phyloP scores from a whole-genome alignment of 2,113 vertebrate species.

The Calidris pygmaea region DNA sequence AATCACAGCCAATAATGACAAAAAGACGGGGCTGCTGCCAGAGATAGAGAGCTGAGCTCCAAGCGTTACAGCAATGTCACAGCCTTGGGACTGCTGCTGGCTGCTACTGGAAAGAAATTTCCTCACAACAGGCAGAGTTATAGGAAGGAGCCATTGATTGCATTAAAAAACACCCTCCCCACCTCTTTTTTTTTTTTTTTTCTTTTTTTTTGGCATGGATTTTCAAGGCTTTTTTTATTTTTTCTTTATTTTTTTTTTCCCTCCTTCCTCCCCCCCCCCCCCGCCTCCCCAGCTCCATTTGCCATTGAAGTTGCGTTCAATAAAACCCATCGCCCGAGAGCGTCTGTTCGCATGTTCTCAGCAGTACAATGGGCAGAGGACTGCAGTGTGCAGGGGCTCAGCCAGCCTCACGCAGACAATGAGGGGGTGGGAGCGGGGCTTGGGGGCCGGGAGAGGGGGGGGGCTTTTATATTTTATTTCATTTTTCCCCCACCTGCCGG shows the following conservation, averaged over 20 bases:
- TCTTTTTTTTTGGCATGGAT: conserved; percentile 33
- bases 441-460: not conserved
- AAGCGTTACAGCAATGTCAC: conserved; percentile 65
- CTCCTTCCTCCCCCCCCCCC: too few relatives aligned
- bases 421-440: not conserved
- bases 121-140: conserved; percentile 59
- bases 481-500: conserved; percentile 10
- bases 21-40: conserved; percentile 63
- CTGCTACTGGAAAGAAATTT: conserved; percentile 63
- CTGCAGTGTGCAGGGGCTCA: conserved; percentile 53
- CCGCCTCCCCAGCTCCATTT: not conserved
- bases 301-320: conserved; percentile 67
- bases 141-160: conserved; percentile 61
- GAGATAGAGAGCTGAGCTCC: conserved; percentile 57
- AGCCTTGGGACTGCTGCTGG: conserved; percentile 59
- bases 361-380: conserved; percentile 63
- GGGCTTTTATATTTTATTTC: not conserved
- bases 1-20: conserved; percentile 65
- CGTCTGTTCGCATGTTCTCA: conserved; percentile 53
- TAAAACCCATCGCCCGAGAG: conserved; percentile 59
- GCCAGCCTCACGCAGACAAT: conserved; percentile 49
- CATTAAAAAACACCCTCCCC: conserved; percentile 47
- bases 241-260: too few relatives aligned
- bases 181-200: conserved; percentile 47
- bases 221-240: conserved; percentile 3